phyloP scores from a whole-genome alignment of 2,113 vertebrate genomes.

The Neoarius graeffei region DNA sequence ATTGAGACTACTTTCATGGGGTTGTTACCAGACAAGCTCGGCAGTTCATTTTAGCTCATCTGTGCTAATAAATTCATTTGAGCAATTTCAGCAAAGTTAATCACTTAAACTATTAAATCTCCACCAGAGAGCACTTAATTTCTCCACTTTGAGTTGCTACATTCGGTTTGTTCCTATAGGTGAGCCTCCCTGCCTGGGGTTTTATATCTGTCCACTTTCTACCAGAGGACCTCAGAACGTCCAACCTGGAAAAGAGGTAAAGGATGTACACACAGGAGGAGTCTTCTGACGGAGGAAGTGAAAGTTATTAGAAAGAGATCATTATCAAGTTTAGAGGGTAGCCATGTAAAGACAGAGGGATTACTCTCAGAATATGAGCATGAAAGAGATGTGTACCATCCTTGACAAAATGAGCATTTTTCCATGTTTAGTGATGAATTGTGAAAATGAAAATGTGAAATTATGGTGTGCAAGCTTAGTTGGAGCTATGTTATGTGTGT shows the following conservation, averaged over 20 bases:
- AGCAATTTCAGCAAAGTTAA: not conserved
- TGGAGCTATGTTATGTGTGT: not conserved
- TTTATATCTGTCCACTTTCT: conserved; percentile 49
- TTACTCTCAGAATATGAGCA: not conserved
- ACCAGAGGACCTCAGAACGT: conserved; percentile 51
- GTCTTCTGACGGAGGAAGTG: conserved; percentile 10
- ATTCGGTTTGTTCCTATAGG: conserved; percentile 53
- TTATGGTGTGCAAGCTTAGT: not conserved
- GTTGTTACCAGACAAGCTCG: not conserved
- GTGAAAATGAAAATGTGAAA: not conserved
- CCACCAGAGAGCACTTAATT: conserved; percentile 32
- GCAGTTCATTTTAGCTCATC: not conserved
- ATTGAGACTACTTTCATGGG: not conserved
- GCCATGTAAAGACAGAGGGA: not conserved
- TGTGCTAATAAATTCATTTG: not conserved
- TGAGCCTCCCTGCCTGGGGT: conserved; percentile 46
- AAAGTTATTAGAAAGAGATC: not conserved
- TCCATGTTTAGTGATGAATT: not conserved
- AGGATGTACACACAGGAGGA: conserved; percentile 38
- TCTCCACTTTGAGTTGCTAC: conserved; percentile 47
- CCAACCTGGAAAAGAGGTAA: conserved; percentile 53
- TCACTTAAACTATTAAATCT: conserved; percentile 14
- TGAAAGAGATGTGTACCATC: conserved; percentile 5
- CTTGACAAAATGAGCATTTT: not conserved
- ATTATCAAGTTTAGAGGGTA: not conserved